Evolutionary conservation across 2,888 invertebrate species (phyloP).

Genomic region (Andrena fulva): DNA sequence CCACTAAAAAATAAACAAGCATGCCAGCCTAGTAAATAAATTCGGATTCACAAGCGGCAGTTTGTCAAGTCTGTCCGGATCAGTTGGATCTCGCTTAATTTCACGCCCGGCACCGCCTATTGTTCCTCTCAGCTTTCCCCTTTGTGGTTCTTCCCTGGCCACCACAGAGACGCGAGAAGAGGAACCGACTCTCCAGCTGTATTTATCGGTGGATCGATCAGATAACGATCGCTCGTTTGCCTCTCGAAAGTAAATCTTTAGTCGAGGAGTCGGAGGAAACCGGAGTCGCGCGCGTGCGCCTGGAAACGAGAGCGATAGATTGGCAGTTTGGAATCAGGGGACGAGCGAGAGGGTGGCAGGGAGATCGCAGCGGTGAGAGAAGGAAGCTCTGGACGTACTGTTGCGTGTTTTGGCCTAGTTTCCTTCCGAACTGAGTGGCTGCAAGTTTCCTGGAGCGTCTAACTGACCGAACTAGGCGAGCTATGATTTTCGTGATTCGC

Average conservation of each 20-base stretch:
- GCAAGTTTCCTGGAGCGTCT: slow-evolving; percentile 18
- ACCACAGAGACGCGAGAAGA: background rate
- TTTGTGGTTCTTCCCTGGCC: background rate
- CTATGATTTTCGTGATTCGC: slow-evolving; percentile 4
- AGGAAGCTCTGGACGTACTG: slow-evolving; percentile 50
- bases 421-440: slow-evolving; percentile 44
- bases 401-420: slow-evolving; percentile 72
- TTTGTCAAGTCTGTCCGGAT: slow-evolving; percentile 19
- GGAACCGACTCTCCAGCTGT: background rate
- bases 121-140: slow-evolving; percentile 48
- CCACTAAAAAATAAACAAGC: background rate
- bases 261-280: background rate
- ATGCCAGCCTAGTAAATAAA: background rate
- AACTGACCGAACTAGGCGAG: slow-evolving; percentile 27
- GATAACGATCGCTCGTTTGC: slow-evolving; percentile 42
- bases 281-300: background rate
- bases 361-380: slow-evolving; percentile 23
- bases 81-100: slow-evolving; percentile 26
- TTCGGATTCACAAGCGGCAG: background rate
- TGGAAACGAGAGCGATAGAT: slow-evolving; percentile 20
- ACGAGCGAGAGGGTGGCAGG: slow-evolving; percentile 30
- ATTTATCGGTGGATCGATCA: slow-evolving; percentile 40
- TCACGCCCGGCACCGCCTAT: slow-evolving; percentile 36
- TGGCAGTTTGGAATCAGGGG: background rate
- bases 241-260: slow-evolving; percentile 29